phyloP scores from a whole-genome alignment of 2,888 invertebrate genomes.

The Rhaphigaster nebulosa region DNA sequence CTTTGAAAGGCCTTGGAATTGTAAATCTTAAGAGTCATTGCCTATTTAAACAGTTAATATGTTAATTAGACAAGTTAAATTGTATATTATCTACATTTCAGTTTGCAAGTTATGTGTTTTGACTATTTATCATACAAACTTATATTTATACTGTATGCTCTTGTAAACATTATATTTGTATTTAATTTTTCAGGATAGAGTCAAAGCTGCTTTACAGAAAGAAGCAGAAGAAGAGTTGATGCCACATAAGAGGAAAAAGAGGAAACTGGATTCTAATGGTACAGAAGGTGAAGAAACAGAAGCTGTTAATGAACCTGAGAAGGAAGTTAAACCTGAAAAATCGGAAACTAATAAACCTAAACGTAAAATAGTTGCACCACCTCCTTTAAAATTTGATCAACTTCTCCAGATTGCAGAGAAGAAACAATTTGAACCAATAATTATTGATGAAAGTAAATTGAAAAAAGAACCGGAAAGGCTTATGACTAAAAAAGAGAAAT shows the following conservation, averaged over 20 bases:
- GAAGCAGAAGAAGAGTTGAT: slow-evolving; percentile 81
- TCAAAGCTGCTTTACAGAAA: slow-evolving; percentile 79
- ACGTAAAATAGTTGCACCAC: slow-evolving; percentile 74
- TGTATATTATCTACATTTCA: not conserved
- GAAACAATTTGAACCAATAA: slow-evolving; percentile 85
- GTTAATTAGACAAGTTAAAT: no score
- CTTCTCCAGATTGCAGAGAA: slow-evolving; percentile 85
- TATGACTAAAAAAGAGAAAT: slow-evolving; percentile 85
- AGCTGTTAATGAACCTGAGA: slow-evolving; percentile 70
- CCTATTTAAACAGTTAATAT: not conserved
- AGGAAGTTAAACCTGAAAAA: slow-evolving; percentile 67
- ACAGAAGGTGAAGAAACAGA: slow-evolving; percentile 68
- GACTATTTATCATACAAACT: not conserved
- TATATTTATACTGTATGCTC: not conserved
- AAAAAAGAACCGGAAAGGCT: slow-evolving; percentile 77
- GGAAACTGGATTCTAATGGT: slow-evolving; percentile 68
- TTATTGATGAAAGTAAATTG: slow-evolving; percentile 73
- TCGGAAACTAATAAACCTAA: slow-evolving; percentile 68
- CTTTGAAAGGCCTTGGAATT: not conserved
- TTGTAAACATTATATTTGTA: not conserved
- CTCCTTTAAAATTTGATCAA: slow-evolving; percentile 84
- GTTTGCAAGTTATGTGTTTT: not conserved
- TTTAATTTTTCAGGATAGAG: slow-evolving; percentile 72
- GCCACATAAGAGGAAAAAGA: slow-evolving; percentile 77
- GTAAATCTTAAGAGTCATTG: not conserved